A percentile compares a stretch with the other conserved stretches of the same genome.
phyloP scores from a whole-genome alignment of 2,888 invertebrate genomes.

The Dicranocentrus wangi region DNA sequence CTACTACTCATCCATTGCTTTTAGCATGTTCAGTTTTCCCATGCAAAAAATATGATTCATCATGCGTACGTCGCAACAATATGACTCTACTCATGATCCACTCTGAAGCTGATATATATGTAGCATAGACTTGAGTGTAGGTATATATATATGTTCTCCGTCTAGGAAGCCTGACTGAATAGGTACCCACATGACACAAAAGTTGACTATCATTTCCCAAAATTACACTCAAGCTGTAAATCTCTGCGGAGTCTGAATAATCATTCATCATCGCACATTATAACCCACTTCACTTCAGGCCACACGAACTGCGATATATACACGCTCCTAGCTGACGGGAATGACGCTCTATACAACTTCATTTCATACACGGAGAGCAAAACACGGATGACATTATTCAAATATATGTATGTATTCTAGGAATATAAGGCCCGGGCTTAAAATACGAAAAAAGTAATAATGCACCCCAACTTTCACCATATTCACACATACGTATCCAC shows the following conservation, averaged over 20 bases:
- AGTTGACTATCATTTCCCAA: conserved; percentile 38
- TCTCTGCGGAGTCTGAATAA: conserved; percentile 39
- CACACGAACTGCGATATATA: neutral
- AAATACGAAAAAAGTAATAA: no score
- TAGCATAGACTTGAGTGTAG: no score
- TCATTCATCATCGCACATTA: conserved; percentile 57
- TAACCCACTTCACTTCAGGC: conserved; percentile 27
- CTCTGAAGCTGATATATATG: no score
- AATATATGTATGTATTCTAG: neutral
- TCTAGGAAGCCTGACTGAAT: no score
- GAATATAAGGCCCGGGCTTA: no score
- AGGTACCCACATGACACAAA: conserved; percentile 15
- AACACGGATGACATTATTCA: neutral
- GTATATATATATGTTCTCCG: no score
- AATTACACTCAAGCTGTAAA: conserved; percentile 44
- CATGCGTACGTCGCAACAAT: no score
- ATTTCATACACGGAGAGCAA: conserved; percentile 1
- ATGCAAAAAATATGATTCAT: no score
- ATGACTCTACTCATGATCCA: no score
- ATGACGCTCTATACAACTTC: neutral
- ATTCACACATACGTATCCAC: neutral
- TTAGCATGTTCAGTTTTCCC: no score
- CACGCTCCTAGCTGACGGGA: no score
- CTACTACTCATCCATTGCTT: no score
- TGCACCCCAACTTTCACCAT: neutral